Conservation (phyloP, 2,888 invertebrate genomes). For the Ryuthela nishihirai region DNA sequence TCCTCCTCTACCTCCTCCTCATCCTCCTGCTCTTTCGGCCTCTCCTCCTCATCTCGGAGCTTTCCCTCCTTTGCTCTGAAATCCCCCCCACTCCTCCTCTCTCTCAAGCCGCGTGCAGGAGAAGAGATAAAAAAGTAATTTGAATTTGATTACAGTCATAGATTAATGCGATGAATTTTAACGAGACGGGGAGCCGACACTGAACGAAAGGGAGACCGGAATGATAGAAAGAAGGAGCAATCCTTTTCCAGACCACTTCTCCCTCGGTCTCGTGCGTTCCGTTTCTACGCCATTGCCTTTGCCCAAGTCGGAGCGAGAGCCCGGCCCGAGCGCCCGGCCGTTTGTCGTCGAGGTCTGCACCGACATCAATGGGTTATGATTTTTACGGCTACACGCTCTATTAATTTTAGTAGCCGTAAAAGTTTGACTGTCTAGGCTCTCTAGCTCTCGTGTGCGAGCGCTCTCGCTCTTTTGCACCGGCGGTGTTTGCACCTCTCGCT, state of each 20-base stretch:
- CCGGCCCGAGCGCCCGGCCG: too few species aligned
- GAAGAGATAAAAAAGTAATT: conserved; percentile 35
- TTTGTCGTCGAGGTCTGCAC: conserved; percentile 4
- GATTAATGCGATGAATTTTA: conserved; percentile 39
- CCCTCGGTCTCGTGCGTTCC: too few species aligned
- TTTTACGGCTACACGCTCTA: conserved; percentile 36
- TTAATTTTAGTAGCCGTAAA: conserved; percentile 39
- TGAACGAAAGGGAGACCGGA: too few species aligned
- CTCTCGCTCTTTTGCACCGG: background rate
- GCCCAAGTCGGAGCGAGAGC: too few species aligned
- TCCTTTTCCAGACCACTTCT: too few species aligned
- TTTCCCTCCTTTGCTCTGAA: background rate
- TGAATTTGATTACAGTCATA: conserved; percentile 39
- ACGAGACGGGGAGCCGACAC: conserved; percentile 33
- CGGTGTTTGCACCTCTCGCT: background rate
- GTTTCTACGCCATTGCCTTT: too few species aligned
- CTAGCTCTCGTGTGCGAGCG: background rate
- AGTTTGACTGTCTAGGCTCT: conserved; percentile 19
- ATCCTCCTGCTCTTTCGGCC: background rate
- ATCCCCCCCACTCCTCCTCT: background rate
- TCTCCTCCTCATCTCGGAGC: too few species aligned
- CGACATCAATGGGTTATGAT: conserved; percentile 36
- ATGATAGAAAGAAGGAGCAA: too few species aligned
- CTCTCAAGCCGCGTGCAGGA: conserved; percentile 10
- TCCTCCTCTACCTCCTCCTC: conserved; percentile 11